Base-by-base conservation (phyloP, 2,888 invertebrate genomes). In the Drosophila quinaria region DNA sequence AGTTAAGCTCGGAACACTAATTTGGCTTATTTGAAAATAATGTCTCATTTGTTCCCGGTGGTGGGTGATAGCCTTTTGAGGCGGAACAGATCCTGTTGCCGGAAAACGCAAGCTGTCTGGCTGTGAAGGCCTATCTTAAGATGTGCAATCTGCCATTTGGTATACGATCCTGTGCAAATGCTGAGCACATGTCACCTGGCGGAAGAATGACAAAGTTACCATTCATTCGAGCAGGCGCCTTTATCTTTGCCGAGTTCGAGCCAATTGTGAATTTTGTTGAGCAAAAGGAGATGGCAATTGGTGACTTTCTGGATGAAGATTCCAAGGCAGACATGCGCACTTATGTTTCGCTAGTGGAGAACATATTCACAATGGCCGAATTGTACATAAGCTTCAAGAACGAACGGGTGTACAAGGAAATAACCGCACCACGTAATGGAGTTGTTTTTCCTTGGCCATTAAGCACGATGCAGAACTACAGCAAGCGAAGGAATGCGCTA, bases 181-280 rank as follows among this genome's bases (percentile, higher is more conserved):
- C 99, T 0, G 98, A 99, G 90, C 97, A 96, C 91, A 99, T 99
- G 97, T 98, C 99, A 0, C 99, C 99, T 0, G 96, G 97, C 5
- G 98, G 98, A 0, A 95, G 91, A 2, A 91, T 92, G 90, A 93
- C 93, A 3, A 93, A 96, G 81, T 96, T 99, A 0, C 99, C 99
- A 0, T 98, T 99, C 89, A 95, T 99, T 63, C 96, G 96, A 90
- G 97, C 97, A 78, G 98, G 98, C 0, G 95, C 96, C 0, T 97
- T 97, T 89, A 95, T 98, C 1, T 95, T 98, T 1, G 95, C 98
- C 0, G 99, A 98, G 91, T 94, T 98, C 89, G 98, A 98, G 90
- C 96, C 97, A 0, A 98, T 99, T 63, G 97, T 98, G 0, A 96
- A 96, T 81, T 97, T 98, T 91, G 96, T 98, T 1, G 96, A 96